phyloP scores from a whole-genome alignment of 2,113 vertebrate genomes.

The Cryptoleucopteryx plumbea region DNA sequence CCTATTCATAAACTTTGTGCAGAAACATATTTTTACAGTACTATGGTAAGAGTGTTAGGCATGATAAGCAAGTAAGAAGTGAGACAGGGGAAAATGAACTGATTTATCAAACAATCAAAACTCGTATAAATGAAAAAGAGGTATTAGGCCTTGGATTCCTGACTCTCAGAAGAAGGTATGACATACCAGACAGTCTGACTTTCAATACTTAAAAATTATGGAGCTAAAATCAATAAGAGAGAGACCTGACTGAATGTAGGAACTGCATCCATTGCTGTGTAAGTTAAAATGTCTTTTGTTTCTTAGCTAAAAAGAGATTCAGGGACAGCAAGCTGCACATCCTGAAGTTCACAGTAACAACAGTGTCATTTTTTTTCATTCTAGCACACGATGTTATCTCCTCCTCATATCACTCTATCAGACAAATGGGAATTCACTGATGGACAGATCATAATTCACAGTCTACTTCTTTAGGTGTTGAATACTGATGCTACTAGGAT shows the following conservation, averaged over 20 bases:
- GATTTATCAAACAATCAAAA: neutral
- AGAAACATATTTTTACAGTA: neutral
- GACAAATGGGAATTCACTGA: neutral
- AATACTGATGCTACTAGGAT: neutral
- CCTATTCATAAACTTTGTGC: neutral
- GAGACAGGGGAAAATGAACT: neutral
- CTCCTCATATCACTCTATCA: neutral
- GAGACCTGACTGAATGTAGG: neutral
- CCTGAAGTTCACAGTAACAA: neutral
- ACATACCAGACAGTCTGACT: neutral
- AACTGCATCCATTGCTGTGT: neutral
- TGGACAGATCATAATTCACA: neutral
- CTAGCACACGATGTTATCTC: neutral
- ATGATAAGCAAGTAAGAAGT: neutral
- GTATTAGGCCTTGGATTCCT: neutral
- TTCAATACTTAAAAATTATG: neutral
- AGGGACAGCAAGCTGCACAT: neutral
- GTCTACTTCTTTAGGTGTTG: neutral
- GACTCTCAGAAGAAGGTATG: neutral
- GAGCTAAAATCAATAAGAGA: neutral
- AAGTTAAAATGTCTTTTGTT: neutral
- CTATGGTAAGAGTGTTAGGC: neutral
- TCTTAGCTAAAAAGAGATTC: neutral
- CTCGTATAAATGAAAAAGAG: neutral
- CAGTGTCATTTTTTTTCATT: neutral